These are phyloP conservation scores for Alloplasta piceator DNA, from an alignment of 2,888 invertebrate species.

Conservation along the genomic window DNA sequence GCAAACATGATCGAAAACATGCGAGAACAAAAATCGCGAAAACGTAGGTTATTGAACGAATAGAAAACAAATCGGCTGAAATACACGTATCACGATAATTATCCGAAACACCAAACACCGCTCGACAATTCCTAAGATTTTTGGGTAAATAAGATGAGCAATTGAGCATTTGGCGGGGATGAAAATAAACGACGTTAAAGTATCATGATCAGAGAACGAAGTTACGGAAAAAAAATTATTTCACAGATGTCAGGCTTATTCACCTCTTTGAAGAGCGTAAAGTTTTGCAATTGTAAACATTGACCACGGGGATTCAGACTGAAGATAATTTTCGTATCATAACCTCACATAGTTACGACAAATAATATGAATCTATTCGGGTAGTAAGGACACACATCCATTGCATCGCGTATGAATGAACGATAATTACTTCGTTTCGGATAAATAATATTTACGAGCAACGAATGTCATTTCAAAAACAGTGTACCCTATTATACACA, in stretches of 20 bases:
- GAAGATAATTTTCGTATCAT: constrained; percentile 75
- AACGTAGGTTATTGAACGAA: background rate
- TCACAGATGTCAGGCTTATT: constrained; percentile 37
- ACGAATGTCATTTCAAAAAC: constrained; percentile 81
- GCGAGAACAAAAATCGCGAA: too few relatives aligned
- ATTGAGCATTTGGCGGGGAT: constrained; percentile 18
- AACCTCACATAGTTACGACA: constrained; percentile 77
- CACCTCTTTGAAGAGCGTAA: constrained; percentile 72
- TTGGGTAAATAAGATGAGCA: constrained; percentile 46
- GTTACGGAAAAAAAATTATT: constrained; percentile 3
- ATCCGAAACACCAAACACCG: background rate
- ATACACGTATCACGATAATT: constrained; percentile 1
- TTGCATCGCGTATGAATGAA: constrained; percentile 51
- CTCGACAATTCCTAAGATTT: constrained; percentile 3
- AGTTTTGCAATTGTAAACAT: constrained; percentile 74
- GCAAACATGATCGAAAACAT: background rate
- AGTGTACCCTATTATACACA: constrained; percentile 82
- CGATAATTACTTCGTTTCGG: constrained; percentile 70
- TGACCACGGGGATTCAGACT: constrained; percentile 71
- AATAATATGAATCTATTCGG: constrained; percentile 70
- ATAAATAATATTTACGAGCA: constrained; percentile 77
- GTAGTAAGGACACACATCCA: constrained; percentile 67
- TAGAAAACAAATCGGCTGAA: background rate
- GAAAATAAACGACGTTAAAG: constrained; percentile 19
- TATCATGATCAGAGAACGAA: background rate